Percentiles rank a stretch among this genome's conserved stretches.
Evolutionary conservation across 2,888 invertebrate species (phyloP).

Genomic region (Drosophila nigricruria): DNA sequence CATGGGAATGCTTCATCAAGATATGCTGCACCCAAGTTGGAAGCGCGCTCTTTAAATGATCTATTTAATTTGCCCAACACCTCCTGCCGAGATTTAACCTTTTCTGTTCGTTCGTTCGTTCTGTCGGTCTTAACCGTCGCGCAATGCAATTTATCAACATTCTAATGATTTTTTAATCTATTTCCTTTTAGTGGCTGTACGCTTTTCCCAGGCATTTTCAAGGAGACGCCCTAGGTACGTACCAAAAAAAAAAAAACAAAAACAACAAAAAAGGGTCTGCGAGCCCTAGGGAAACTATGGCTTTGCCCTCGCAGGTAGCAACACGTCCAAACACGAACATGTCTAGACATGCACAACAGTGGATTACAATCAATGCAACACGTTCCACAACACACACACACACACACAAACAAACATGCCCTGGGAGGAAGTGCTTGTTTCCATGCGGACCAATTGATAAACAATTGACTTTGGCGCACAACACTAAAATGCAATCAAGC

Average conservation of each 20-base stretch:
- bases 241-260: neutral
- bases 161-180: conserved; percentile 75
- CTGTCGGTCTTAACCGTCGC: neutral
- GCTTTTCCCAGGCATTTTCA: conserved; percentile 37
- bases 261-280: conserved; percentile 27
- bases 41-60: conserved; percentile 46
- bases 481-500: conserved; percentile 70
- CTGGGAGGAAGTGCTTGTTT: conserved; percentile 32
- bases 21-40: conserved; percentile 8
- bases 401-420: neutral
- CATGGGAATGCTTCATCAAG: conserved; percentile 6
- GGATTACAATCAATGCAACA: conserved; percentile 55
- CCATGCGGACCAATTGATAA: conserved; percentile 66
- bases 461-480: conserved; percentile 70
- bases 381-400: conserved; percentile 38
- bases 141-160: conserved; percentile 68
- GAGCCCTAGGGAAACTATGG: conserved; percentile 24
- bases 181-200: conserved; percentile 52
- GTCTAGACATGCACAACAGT: conserved; percentile 62
- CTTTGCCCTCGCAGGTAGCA: conserved; percentile 44
- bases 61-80: conserved; percentile 67
- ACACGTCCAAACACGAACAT: conserved; percentile 35
- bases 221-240: conserved; percentile 44
- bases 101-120: conserved; percentile 11
- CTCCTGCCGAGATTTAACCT: conserved; percentile 53